These are phyloP conservation scores for Mamestra brassicae DNA, from an alignment of 2,888 invertebrate genomes.

Conservation along the genomic window DNA sequence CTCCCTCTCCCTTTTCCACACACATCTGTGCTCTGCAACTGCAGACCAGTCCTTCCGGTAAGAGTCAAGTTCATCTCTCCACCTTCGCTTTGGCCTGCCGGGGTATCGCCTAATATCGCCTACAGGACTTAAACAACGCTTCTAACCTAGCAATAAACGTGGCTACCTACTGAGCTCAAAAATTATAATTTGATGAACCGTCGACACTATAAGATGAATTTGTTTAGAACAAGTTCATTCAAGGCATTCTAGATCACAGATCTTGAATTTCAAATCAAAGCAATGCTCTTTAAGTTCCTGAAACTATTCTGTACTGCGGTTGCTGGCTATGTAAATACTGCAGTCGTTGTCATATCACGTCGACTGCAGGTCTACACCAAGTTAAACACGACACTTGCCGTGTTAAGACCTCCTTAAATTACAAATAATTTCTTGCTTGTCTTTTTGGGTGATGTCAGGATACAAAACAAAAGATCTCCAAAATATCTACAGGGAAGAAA, in stretches of 20 bases:
- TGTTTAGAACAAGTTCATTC: background rate
- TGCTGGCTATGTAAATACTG: background rate
- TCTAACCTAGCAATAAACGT: no score
- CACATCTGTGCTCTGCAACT: no score
- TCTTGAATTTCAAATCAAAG: background rate
- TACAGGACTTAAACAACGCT: no score
- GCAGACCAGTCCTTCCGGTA: no score
- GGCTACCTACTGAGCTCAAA: no score
- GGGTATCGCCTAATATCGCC: no score
- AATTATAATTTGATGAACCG: no score
- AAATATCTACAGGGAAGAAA: background rate
- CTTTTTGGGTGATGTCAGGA: background rate
- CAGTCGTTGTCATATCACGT: constrained; percentile 35
- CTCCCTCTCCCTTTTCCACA: no score
- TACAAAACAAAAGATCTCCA: background rate
- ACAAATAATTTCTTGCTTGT: constrained; percentile 17
- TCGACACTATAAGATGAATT: background rate
- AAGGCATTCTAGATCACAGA: background rate
- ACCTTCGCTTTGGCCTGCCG: no score
- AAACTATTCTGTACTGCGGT: constrained; percentile 6
- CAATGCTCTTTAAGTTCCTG: constrained; percentile 5
- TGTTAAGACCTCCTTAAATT: constrained; percentile 22
- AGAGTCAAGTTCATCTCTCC: no score
- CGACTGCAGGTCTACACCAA: constrained; percentile 22
- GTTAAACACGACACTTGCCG: constrained; percentile 35